Evolutionary conservation across 2,888 invertebrate genomes (phyloP), one percentile per base, ranked within the genome.

Genomic region (Lottia scabra): DNA sequence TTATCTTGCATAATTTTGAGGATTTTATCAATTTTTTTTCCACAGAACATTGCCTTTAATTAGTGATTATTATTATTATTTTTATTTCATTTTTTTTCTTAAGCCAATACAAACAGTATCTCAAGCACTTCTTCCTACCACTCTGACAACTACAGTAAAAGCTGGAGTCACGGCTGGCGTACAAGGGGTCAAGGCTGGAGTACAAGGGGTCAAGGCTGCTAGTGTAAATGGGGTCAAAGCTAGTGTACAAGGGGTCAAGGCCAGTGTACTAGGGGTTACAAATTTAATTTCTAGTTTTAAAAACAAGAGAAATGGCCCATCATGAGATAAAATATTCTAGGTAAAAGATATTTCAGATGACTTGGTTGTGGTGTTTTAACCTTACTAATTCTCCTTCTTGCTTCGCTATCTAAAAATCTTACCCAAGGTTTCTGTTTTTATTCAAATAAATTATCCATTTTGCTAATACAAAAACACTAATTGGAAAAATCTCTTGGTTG

Each of bases 201-300:
- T 72, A 30, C 75, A 80, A 78, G 76, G 76, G 64, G 73, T 82
- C 38, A 72, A 75, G 56, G 81, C 75, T 10, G 75, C 79, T 23
- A 45, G 43, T 67, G 48, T 72, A 26, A 75, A 80, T 78, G 76
- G 76, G 64, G 73, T 82, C 38, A 72, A 75, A 45, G 82, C 82
- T n/a, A 79, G 83, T 71, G 79, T 84, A 27, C 82, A 83, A 6
- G 82, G 83, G 64, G 78, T 85, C 45, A 84, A 82, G 68, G 82
- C 81, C n/a, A 79, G 83, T 70, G 79, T 84, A 30, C 82, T 81
- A 67, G 81, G 82, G 71, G 80, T 84, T 38, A 78, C 81, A 30
- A 79, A 77, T 74, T 75, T 80, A 23, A 67, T 79, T 69, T 77
- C 75, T 45, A 75, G 76, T 64, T 73, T 78, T 64, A 83, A 80